These are phyloP conservation scores for Hyalella azteca DNA, from an alignment of 2,888 invertebrate genomes.

Conservation along the genomic window DNA sequence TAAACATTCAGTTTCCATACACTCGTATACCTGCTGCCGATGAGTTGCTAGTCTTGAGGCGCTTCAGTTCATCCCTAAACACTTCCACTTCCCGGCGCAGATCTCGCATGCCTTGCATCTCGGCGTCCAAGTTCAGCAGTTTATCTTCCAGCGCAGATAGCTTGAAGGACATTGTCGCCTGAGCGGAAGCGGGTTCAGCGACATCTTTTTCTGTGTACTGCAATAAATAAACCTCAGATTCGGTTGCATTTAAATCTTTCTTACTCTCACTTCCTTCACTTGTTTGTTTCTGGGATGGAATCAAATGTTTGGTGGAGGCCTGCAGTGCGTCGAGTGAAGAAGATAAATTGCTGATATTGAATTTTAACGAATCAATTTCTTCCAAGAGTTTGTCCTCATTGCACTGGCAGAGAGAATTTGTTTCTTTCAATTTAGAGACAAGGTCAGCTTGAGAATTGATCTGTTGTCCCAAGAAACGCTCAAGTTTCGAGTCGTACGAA, in stretches of 20 bases:
- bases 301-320: not conserved
- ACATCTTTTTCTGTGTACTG: not conserved
- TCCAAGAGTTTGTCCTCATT: not conserved
- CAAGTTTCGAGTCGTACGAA: constrained; percentile 15
- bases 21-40: not conserved
- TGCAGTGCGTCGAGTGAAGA: not conserved
- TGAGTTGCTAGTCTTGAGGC: not conserved
- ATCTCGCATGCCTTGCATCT: not conserved
- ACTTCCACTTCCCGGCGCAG: not conserved
- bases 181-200: not conserved
- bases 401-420: not conserved
- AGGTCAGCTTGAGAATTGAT: not conserved
- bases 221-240: not conserved
- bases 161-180: not conserved
- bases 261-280: not conserved
- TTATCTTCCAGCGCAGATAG: not conserved
- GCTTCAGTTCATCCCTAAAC: not conserved
- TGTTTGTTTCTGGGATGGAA: not conserved
- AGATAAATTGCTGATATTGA: not conserved
- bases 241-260: not conserved
- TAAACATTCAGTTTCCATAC: too few species aligned
- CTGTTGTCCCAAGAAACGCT: not conserved
- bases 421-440: not conserved
- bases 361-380: not conserved
- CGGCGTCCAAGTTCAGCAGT: not conserved